Evolutionary conservation across 2,113 vertebrate genomes (phyloP), one percentile per base, ranked within the genome.

Genomic region (Mionectes macconnelli): DNA sequence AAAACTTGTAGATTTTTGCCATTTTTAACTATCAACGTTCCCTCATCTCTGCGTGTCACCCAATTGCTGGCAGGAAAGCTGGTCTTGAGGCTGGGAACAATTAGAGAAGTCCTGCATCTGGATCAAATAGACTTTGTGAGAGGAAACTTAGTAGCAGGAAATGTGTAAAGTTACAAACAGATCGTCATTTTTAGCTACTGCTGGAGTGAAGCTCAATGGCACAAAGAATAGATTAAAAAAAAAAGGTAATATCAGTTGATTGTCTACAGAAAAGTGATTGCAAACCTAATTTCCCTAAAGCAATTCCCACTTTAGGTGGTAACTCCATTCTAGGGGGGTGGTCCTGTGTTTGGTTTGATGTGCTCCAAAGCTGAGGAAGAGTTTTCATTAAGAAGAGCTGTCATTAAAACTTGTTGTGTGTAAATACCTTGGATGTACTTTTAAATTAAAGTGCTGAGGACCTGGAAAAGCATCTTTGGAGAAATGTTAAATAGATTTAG

Each of bases 111-210:
- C 30, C 35, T 84, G 50, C 59, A 94, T 79, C 66, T 96, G 89
- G 89, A 89, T 68, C 50, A 7, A 87, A 64, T 79, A 35, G 76
- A 74, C 24, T 75, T 75, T 82, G 39, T 31, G 62, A 75, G 80
- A 50, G 87, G 70, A 62, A 92, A 93, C 68, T 62, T 19, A 9
- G 57, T 72, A 96, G 85, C 53, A 70, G 72, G 79, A 70, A 96
- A 62, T 39, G 30, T 93, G 82, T 67, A 52, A 91, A 94, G 76
- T 77, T 80, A 64, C 87, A 96, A 89, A 95, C 45, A n/a, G n/a
- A n/a, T n/a, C n/a, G 47, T 56, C 45, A 49, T 23, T 60, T 37
- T 31, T 4, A 80, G 78, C 73, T 78, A 33, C 31, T 90, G 88
- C 47, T 27, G 20, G 59, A 53, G 30, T 18, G 30, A n/a, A 47